Percentiles rank a stretch among this genome's conserved stretches.
These are phyloP conservation scores for Protonibea diacanthus DNA, from an alignment of 2,797 vertebrate species.

Conservation along the genomic window DNA sequence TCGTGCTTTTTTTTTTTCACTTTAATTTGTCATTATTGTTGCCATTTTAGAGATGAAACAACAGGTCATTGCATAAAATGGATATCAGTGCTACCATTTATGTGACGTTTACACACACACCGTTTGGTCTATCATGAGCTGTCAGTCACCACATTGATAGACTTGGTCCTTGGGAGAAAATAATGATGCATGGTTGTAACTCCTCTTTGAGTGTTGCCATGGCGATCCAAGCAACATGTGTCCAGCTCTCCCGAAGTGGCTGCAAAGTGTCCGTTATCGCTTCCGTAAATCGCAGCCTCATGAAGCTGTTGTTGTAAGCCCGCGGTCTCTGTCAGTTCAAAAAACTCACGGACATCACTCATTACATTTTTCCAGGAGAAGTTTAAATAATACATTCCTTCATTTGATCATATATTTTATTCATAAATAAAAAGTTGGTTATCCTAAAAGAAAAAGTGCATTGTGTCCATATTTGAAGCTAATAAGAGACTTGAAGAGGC, in stretches of 20 bases:
- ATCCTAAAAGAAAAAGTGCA: background rate
- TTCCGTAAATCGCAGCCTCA: background rate
- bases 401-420: background rate
- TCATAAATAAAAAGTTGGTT: background rate
- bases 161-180: background rate
- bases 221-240: background rate
- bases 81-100: background rate
- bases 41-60: background rate
- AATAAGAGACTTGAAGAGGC: background rate
- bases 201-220: slow-evolving; percentile 10
- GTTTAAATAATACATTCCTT: background rate
- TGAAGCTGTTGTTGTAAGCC: background rate
- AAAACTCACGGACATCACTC: background rate
- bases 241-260: background rate
- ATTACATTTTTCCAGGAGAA: background rate
- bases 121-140: background rate
- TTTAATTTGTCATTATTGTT: background rate
- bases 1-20: background rate
- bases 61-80: background rate
- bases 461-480: background rate
- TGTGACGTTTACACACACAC: background rate
- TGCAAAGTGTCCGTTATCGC: background rate
- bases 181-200: background rate
- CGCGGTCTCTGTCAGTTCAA: background rate
- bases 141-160: background rate